Percentiles rank a stretch among this genome's conserved stretches.
phyloP scores from a whole-genome alignment of 2,113 vertebrate genomes.

The Cyprinodon tularosa region DNA sequence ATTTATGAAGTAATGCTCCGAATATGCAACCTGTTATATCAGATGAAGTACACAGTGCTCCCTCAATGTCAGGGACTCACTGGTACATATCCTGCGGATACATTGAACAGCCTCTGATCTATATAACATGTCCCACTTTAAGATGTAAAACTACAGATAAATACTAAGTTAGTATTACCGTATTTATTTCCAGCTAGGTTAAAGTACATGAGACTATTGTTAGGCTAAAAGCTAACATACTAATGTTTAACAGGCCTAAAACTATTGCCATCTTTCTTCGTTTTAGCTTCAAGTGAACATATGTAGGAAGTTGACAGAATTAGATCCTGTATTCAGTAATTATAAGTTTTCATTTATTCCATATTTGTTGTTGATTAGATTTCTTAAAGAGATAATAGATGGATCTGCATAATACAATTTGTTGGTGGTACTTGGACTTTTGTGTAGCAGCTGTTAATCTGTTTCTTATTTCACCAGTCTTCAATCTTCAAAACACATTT shows the following conservation, averaged over 20 bases:
- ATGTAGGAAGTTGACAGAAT: no score
- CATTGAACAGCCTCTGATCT: neutral
- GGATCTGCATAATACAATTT: no score
- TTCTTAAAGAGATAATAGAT: no score
- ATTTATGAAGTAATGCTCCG: slow-evolving; percentile 11
- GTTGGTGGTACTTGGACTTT: no score
- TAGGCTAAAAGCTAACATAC: neutral
- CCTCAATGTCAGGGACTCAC: neutral
- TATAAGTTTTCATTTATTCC: no score
- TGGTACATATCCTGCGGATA: neutral
- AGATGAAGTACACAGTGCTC: neutral
- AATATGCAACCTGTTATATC: neutral
- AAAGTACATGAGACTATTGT: neutral
- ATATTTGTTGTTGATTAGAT: no score
- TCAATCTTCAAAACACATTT: no score
- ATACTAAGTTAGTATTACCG: neutral
- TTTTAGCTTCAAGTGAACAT: no score
- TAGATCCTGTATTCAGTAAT: no score
- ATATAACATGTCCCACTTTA: neutral
- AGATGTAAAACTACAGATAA: neutral
- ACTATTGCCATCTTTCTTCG: no score
- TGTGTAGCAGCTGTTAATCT: no score
- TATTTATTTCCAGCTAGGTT: neutral
- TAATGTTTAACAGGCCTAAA: neutral
- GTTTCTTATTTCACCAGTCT: no score